Base-by-base conservation (phyloP, 35 echinoderm and acorn worm species). In the Strongylocentrotus purpuratus region DNA sequence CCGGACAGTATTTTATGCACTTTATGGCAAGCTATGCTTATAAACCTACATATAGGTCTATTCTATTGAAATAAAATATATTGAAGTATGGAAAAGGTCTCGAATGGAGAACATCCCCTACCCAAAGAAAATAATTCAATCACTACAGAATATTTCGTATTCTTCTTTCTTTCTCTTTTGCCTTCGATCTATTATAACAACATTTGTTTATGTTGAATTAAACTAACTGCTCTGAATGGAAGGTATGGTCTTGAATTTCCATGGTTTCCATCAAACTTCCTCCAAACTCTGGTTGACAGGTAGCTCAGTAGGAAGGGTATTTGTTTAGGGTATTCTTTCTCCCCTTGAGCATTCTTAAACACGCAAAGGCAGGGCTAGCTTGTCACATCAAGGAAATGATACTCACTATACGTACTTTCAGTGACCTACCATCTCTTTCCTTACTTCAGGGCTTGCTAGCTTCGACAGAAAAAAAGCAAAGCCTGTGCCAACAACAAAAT, bases 281-380 rank as follows among this genome's bases (percentile, higher is more conserved):
- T 78, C 28, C 28, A 0, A 78, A n/a, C 65, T 78, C 65, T 7
- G 20, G 28, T 7, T 78, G 65, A 25, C 20, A 22, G 65, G 65
- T 28, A 71, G 28, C 65, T 28, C 65, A n/a, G 20, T 78, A 78
- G 65, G 65, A 78, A 78, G 28, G 20, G 65, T 78, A 78, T 78
- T 78, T 78, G 65, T 78, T 78, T 78, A 78, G 65, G 65, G 65
- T 78, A 78, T 28, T 78, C 65, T 78, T 78, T 78, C 65, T 78
- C 0, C 65, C 65, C 22, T 28, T 5, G 65, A 28, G 65, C 22
- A n/a, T 78, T 78, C 22, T 78, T 78, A 28, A 28, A 25, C 17
- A 22, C 20, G 22, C 20, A 78, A 78, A 78, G 28, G 65, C 22
- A 78, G n/a, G 65, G 28, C 25, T 78, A 78, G 4, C 20, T 7